phyloP scores from a whole-genome alignment of 2,797 vertebrate species.

The Smutsia temminckii region DNA sequence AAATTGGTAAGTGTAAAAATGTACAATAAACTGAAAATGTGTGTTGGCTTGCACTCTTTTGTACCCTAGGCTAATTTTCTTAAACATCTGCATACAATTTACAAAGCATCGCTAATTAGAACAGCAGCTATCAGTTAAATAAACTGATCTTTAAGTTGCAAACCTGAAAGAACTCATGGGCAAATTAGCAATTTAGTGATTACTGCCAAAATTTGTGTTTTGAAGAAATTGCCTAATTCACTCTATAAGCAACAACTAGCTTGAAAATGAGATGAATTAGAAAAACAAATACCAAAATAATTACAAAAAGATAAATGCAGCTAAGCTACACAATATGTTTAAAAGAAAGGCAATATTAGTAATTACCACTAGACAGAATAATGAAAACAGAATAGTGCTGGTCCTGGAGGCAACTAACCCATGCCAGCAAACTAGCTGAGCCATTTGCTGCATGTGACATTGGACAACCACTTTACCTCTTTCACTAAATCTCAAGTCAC shows the following conservation, averaged over 20 bases:
- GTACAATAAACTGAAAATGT: background rate
- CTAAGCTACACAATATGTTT: background rate
- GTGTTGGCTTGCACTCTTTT: slow-evolving; percentile 8
- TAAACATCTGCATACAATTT: slow-evolving; percentile 30
- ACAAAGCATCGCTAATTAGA: background rate
- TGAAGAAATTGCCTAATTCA: slow-evolving; percentile 26
- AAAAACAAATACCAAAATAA: slow-evolving; percentile 3
- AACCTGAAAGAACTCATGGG: background rate
- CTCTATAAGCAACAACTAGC: background rate
- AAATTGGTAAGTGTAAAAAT: slow-evolving; percentile 18
- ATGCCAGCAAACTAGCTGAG: background rate
- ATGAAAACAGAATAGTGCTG: background rate
- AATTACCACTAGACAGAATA: background rate
- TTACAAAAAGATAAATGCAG: slow-evolving; percentile 5
- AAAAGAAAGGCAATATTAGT: background rate
- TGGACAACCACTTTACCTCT: background rate
- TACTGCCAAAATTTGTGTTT: slow-evolving; percentile 22
- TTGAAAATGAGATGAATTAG: slow-evolving; percentile 35
- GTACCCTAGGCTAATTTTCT: slow-evolving; percentile 23
- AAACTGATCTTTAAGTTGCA: slow-evolving; percentile 8
- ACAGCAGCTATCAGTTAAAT: background rate
- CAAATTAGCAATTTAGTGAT: slow-evolving; percentile 36
- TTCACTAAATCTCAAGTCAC: background rate
- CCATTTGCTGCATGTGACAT: background rate
- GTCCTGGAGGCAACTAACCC: background rate